Base-by-base conservation (phyloP, 2,888 invertebrate species). In the Lathronympha strigana region DNA sequence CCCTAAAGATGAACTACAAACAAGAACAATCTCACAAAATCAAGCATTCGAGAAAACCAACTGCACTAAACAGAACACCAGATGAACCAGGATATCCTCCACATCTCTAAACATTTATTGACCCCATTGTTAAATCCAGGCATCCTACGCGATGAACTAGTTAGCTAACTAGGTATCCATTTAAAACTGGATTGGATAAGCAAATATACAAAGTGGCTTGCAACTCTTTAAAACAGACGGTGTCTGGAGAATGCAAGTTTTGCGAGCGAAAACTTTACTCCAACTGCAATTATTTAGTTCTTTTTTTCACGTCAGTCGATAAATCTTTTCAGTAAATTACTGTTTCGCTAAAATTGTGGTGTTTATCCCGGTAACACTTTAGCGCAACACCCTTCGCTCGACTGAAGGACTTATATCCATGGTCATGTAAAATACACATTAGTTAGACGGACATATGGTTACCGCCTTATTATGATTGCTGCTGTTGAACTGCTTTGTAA, bases 181-280 rank as follows among this genome's bases (percentile, higher is more conserved):
- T 36, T 31, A 4, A 72, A 73, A 72, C 68, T 61, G 63, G 72
- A 53, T n/a, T 36, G 53, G n/a, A 36, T 70, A 77, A 76, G 76
- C 72, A 78, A 71, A 61, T 70, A 75, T 71, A 72, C 72, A 47
- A 71, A n/a, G 50, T 79, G 76, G 78, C 79, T 67, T 43, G 62
- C 63, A 68, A 50, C 13, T 69, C 21, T 45, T 61, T 72, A 69
- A 76, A 69, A 68, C 72, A 76, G 69, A 63, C 33, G 54, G 38
- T 5, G 31, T 53, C 45, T 61, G 31, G 28, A 38, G 19, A 31
- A 66, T 61, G 60, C 66, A 66, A 25, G 31, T 47, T 50, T 61
- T 15, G 50, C 50, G 57, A 47, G 17, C 31, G 6, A 33, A n/a
- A 38, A 36, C 17, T 8, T 40, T 40, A 25, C 11, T 15, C 50